phyloP scores from a whole-genome alignment of 1,140 invertebrate genomes.

The Caenorhabditis brenneri region DNA sequence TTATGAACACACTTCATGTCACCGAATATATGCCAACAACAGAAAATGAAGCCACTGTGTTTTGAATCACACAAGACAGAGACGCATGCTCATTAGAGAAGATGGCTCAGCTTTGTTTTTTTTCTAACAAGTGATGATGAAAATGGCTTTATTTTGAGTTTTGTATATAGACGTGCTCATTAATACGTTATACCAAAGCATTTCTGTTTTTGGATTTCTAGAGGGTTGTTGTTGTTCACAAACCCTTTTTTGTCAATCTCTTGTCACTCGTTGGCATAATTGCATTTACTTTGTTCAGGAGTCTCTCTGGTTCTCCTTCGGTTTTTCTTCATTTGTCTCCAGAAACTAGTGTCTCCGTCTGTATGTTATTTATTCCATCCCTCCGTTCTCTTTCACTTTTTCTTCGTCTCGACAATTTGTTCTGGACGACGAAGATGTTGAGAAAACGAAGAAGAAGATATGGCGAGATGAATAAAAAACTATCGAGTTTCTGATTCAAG shows the following conservation, averaged over 20 bases:
- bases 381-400: background rate
- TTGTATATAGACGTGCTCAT: no score
- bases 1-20: no score
- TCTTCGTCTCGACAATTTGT: background rate
- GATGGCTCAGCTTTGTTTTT: background rate
- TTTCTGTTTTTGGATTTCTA: background rate
- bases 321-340: background rate
- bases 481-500: no score
- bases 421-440: background rate
- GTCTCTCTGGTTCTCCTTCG: background rate
- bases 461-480: no score
- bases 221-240: background rate
- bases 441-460: background rate
- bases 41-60: background rate
- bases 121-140: no score
- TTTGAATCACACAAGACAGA: background rate
- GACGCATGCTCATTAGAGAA: background rate
- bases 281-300: background rate
- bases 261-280: constrained; percentile 22
- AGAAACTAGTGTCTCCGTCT: background rate
- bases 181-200: background rate
- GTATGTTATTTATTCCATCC: background rate
- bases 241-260: background rate
- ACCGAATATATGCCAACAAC: background rate
- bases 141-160: no score